Conservation (phyloP, 2,797 vertebrate species). For the Sebastes steindachneri region DNA sequence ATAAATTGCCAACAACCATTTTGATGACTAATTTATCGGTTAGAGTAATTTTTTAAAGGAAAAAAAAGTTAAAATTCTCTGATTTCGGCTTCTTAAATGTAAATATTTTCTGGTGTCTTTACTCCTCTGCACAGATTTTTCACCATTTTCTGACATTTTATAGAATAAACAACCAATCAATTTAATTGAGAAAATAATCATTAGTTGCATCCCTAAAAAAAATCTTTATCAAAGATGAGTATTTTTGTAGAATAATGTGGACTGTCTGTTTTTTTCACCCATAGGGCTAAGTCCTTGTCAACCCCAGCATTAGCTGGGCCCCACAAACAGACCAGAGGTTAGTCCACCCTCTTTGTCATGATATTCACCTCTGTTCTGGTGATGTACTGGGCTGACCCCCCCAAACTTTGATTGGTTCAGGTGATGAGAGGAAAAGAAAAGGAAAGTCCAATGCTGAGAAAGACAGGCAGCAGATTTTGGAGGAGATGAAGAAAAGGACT, state of each 20-base stretch:
- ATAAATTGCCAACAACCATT: too few species aligned
- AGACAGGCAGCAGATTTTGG: constrained; percentile 92
- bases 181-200: too few species aligned
- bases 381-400: not conserved
- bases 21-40: too few species aligned
- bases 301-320: constrained; percentile 84
- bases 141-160: too few species aligned
- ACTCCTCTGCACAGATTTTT: too few species aligned
- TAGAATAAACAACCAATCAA: too few species aligned
- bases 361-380: constrained; percentile 32
- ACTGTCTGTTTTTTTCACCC: not conserved
- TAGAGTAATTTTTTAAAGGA: too few species aligned
- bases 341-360: constrained; percentile 15
- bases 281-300: constrained; percentile 90
- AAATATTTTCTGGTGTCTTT: too few species aligned
- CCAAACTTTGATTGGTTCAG: constrained; percentile 15
- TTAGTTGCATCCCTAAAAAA: too few species aligned
- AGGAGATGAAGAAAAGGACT: constrained; percentile 96
- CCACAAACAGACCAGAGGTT: constrained; percentile 82
- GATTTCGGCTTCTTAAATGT: too few species aligned
- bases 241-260: not conserved
- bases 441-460: constrained; percentile 84
- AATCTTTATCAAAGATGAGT: not conserved
- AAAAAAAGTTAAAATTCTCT: too few species aligned
- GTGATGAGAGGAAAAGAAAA: constrained; percentile 78